phyloP scores from a whole-genome alignment of 2,888 invertebrate species.

The Euclidia mi region DNA sequence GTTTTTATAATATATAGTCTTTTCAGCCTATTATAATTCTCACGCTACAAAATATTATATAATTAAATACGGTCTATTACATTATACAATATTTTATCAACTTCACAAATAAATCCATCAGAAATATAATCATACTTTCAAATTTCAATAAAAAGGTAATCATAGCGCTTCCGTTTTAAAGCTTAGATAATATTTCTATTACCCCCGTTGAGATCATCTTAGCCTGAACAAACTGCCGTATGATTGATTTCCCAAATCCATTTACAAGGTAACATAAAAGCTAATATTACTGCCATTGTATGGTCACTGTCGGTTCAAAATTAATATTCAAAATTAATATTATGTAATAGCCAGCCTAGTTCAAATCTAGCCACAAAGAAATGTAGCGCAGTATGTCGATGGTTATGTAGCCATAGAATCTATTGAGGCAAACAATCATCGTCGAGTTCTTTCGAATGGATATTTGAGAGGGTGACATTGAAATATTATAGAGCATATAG shows the following conservation, averaged over 20 bases:
- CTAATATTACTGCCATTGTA: slow-evolving; percentile 30
- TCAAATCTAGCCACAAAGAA: background rate
- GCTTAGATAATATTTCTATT: slow-evolving; percentile 39
- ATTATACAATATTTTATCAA: too few species aligned
- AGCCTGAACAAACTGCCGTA: background rate
- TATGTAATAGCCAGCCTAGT: slow-evolving; percentile 3
- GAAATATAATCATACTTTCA: background rate
- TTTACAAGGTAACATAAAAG: slow-evolving; percentile 17
- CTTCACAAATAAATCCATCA: too few species aligned
- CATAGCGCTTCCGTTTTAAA: background rate
- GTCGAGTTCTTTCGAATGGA: too few species aligned
- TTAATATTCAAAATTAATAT: slow-evolving; percentile 11
- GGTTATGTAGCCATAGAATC: background rate
- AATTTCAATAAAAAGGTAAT: background rate
- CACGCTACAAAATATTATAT: too few species aligned
- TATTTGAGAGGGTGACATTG: background rate
- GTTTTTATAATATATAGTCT: too few species aligned
- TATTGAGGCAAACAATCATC: slow-evolving; percentile 4
- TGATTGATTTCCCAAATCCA: slow-evolving; percentile 36
- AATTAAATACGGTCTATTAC: too few species aligned
- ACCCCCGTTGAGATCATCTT: slow-evolving; percentile 16
- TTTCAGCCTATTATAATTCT: too few species aligned
- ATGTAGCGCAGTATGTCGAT: slow-evolving; percentile 2
- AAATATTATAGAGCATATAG: too few species aligned
- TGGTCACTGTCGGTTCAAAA: slow-evolving; percentile 21